These are phyloP conservation scores for Polydrusus pterygomalis DNA, from an alignment of 2,888 invertebrate species.

Conservation along the genomic window DNA sequence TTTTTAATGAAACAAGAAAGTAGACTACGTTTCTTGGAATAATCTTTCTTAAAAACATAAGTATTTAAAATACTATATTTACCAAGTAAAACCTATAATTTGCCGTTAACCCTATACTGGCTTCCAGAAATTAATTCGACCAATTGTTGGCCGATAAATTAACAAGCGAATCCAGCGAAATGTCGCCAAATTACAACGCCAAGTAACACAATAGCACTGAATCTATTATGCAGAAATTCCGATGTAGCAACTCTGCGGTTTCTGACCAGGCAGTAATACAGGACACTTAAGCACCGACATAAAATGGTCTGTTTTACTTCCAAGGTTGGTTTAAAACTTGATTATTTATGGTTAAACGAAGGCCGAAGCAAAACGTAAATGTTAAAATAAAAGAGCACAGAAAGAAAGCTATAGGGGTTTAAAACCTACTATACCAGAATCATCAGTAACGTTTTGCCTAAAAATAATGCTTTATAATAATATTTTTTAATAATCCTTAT, in stretches of 20 bases:
- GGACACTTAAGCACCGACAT: constrained; percentile 19
- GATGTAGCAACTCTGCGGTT: constrained; percentile 17
- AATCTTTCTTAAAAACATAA: too few species aligned
- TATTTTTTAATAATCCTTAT: too few species aligned
- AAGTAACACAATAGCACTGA: constrained; percentile 30
- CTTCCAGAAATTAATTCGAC: constrained; percentile 28
- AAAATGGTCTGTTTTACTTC: neutral
- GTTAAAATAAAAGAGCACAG: too few species aligned
- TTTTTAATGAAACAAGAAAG: too few species aligned
- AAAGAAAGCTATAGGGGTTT: neutral
- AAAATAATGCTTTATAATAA: too few species aligned
- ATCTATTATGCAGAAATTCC: constrained; percentile 41
- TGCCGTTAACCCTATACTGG: neutral
- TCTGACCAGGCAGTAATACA: constrained; percentile 21
- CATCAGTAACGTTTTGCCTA: too few species aligned
- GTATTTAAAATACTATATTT: too few species aligned
- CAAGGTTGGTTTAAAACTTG: constrained; percentile 11
- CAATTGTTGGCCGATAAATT: constrained; percentile 31
- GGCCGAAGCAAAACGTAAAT: neutral
- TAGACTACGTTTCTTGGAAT: too few species aligned
- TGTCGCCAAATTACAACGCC: constrained; percentile 25
- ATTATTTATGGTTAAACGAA: neutral
- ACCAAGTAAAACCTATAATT: neutral
- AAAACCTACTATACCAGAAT: too few species aligned
- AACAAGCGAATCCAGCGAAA: constrained; percentile 27